These are phyloP conservation scores for Samia ricini DNA, from an alignment of 1,140 invertebrate genomes.

Conservation along the genomic window DNA sequence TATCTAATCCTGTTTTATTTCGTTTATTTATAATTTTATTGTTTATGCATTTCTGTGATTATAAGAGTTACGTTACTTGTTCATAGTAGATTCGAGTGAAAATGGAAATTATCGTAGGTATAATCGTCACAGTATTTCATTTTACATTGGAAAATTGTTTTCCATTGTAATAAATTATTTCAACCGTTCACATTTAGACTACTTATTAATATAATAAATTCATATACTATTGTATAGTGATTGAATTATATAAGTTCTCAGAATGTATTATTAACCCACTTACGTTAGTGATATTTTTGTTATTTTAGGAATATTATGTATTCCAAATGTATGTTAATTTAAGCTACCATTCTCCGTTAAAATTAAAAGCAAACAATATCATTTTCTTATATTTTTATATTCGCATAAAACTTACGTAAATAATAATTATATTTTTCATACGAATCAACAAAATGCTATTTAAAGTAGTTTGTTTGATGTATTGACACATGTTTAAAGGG, in stretches of 20 bases:
- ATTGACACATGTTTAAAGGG: conserved; percentile 40
- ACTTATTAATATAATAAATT: neutral
- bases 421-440: neutral
- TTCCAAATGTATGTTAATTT: neutral
- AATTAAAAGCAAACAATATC: too few relatives aligned
- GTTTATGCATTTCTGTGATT: conserved; percentile 71
- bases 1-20: conserved; percentile 34
- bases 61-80: conserved; percentile 45
- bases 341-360: neutral
- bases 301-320: neutral
- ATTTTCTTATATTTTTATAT: too few relatives aligned
- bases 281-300: neutral
- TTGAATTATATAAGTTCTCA: neutral
- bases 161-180: neutral
- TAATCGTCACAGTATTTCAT: neutral
- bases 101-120: neutral
- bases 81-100: conserved; percentile 9
- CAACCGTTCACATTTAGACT: neutral
- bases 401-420: neutral
- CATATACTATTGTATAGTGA: neutral
- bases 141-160: neutral
- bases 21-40: conserved; percentile 55
- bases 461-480: conserved; percentile 26
- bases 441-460: neutral
- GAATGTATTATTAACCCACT: neutral